Evolutionary conservation across 2,888 invertebrate species (phyloP), one percentile per base, ranked within the genome.

Genomic region (Plebejus melissa): DNA sequence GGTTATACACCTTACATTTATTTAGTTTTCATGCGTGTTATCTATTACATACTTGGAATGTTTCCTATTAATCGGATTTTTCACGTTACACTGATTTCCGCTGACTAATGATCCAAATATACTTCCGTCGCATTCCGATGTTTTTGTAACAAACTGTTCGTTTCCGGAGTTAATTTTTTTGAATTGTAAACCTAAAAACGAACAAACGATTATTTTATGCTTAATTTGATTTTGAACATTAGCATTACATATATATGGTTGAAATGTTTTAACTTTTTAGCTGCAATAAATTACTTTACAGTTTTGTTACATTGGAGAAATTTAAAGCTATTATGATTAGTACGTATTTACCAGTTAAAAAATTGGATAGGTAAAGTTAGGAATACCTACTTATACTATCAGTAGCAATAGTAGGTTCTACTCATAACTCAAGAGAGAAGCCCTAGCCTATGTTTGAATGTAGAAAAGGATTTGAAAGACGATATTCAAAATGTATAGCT

Each of bases 31-130:
- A 65, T 36, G 65, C 65, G 50, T 50, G 72, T 50, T 32, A 70
- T 41, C 28, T 36, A 16, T 46, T 50, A 50, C 72, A 65, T 36
- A 65, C 72, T 9, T 11, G 16, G 7, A 72, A 28, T 54, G 54
- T 72, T 72, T 72, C 72, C 72, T 46, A 72, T 54, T 71, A 41
- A 54, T 54, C 28, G 72, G 50, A 72, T 72, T 72, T 72, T 50
- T 13, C 46, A 71, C 71, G 28, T 41, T 71, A 22, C 41, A 72
- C 13, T 46, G 50, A 71, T 32, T 72, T 72, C 72, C 72, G 72
- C 16, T 50, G 72, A 32, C 72, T 72, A 54, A 32, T 72, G 72
- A 54, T 50, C 72, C 72, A 72, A 72, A 72, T 50, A 54, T 72
- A 70, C 72, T 72, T 72, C 72, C 72, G 22, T 32, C 46, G 65